Evolutionary conservation across 2,888 invertebrate species (phyloP), one percentile per base, ranked within the genome.

Genomic region (Crocallis elinguaria): DNA sequence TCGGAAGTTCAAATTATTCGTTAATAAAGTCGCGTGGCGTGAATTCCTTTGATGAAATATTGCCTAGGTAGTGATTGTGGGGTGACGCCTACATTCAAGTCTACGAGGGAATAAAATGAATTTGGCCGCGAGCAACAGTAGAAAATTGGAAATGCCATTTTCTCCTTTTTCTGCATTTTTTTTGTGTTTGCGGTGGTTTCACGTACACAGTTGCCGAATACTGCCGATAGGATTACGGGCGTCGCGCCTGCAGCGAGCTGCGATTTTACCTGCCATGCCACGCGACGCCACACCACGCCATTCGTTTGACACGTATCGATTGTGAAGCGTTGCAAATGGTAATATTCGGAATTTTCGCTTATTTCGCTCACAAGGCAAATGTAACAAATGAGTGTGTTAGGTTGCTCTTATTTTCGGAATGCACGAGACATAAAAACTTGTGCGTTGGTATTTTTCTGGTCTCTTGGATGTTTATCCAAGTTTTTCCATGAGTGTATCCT

Each of bases 101-200:
- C 85, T 83, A 83, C 85, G 51, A 85, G 43, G 11, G 53, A 87
- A 88, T 86, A 88, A 89, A 91, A 89, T 86, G 88, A 87, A 85
- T 87, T 84, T 82, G 79, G 79, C 88, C 82, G 79, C 79, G 75
- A 83, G 90, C 88, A 82, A 87, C 84, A 81, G 88, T 87, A 92
- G 92, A 92, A 92, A 92, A 92, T 92, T 92, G 87, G 89, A 92
- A 92, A 92, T 88, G 92, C 92, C 92, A 92, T 92, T 92, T 92
- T 92, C 87, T 87, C 84, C 82, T 77, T 90, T 92, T 91, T 91
- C 91, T 87, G 87, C 84, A 82, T 75, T 90, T 92, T 91, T 91
- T 92, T 88, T 86, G 88, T 88, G 88, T 89, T 89, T 92, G 88
- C 79, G 84, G 84, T 79, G 81, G 77, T 76, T 71, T 75, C 71